Percentiles rank a stretch among this genome's conserved stretches.
phyloP scores from a whole-genome alignment of 2,888 invertebrate genomes.

The Hipparchia sbordonii region DNA sequence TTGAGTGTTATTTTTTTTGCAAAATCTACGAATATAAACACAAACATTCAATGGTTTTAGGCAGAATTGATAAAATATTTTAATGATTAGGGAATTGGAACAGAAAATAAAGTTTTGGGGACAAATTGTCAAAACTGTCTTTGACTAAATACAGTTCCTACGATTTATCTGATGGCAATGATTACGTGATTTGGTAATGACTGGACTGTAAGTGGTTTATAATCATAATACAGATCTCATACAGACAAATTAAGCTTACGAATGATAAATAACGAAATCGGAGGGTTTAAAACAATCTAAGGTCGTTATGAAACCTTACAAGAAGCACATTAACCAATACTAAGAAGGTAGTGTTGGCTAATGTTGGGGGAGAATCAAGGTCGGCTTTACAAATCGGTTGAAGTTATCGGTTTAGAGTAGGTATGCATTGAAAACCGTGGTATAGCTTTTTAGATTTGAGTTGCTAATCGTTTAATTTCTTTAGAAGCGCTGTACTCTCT shows the following conservation, averaged over 20 bases:
- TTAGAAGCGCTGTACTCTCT: not conserved
- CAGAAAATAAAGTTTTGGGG: not conserved
- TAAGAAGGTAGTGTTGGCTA: slow-evolving; percentile 1
- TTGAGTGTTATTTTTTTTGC: too few species aligned
- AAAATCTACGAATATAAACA: too few species aligned
- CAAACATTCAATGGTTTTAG: too few species aligned
- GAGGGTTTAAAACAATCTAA: slow-evolving; percentile 20
- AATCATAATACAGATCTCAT: slow-evolving; percentile 1
- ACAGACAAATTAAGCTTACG: not conserved
- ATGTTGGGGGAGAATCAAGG: slow-evolving; percentile 22
- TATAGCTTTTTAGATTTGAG: too few species aligned
- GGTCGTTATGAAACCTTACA: slow-evolving; percentile 27
- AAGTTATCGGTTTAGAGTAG: not conserved
- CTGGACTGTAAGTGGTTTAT: not conserved
- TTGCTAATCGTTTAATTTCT: not conserved
- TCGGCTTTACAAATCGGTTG: slow-evolving; percentile 1
- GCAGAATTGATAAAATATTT: too few species aligned
- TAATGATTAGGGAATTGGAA: too few species aligned
- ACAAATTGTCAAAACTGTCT: not conserved
- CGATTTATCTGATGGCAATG: slow-evolving; percentile 2
- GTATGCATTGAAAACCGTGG: not conserved
- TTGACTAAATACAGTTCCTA: not conserved
- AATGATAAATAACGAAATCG: slow-evolving; percentile 1
- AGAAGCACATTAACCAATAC: slow-evolving; percentile 17
- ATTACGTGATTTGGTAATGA: not conserved